Base-by-base conservation (phyloP, 2,888 invertebrate species). In the Adelphocoris suturalis region DNA sequence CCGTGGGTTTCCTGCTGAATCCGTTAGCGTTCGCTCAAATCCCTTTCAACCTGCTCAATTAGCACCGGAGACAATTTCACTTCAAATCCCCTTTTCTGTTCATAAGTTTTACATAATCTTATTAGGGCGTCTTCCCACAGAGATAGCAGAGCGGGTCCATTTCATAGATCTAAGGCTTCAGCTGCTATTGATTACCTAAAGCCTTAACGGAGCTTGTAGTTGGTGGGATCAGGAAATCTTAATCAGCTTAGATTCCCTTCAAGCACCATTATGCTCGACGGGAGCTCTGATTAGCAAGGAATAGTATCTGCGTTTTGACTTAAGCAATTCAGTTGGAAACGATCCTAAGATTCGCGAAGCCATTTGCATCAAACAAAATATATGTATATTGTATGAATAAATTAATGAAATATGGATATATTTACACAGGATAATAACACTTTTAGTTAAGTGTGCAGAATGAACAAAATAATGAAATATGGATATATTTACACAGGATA, bases 11-110 rank as follows among this genome's bases (percentile, higher is more conserved):
- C n/a, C 78, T 14, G 14, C 78, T 46, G 46, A 68, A 68, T 68
- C 68, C 46, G 19, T 16, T 13, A 19, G 82, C 19, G 23, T 12
- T 27, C 16, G 1, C 52, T 52, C 52, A 4, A 47, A 82, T 52
- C 82, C 82, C 23, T 82, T 82, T 82, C 82, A 82, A 82, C 82
- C 19, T 19, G 82, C 48, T 52, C 82, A 48, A 82, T 82, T 82
- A 82, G 52, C 47, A 48, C 78, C 52, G 55, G 19, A 52, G 52
- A 82, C 52, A 48, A 48, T 52, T 82, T 48, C 82, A 48, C 55
- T 82, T 46, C 82, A 82, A 82, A 82, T 52, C 52, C 82, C 48
- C 82, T 52, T 52, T 82, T 82, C 82, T 47, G 5, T 48, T 82
- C 82, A 82, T 82, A 48, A 52, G 82, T 78, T 78, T 37, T 47